These are phyloP conservation scores for Lophius piscatorius DNA, from an alignment of 2,113 vertebrate genomes.

Conservation along the genomic window DNA sequence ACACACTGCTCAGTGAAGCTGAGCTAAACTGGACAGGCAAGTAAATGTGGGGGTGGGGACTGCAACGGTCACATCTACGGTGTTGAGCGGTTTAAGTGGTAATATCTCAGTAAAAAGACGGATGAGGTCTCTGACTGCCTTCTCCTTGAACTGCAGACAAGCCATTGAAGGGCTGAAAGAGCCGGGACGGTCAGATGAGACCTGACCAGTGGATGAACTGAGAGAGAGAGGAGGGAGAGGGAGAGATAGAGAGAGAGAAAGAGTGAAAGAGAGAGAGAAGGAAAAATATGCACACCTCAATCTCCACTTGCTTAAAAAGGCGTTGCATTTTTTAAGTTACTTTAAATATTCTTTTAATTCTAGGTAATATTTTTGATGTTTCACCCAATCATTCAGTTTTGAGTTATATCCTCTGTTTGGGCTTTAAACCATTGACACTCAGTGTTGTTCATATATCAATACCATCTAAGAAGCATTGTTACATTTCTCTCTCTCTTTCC, in stretches of 20 bases:
- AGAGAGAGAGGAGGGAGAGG: constrained; percentile 37
- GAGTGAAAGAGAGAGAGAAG: constrained; percentile 1
- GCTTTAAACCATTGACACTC: too few relatives aligned
- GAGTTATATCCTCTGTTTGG: too few relatives aligned
- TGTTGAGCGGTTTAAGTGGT: constrained; percentile 36
- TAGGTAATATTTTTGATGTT: background rate
- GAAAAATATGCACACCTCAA: constrained; percentile 43
- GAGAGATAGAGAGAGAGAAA: constrained; percentile 11
- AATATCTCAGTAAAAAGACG: constrained; percentile 47
- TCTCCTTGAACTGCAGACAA: constrained; percentile 84
- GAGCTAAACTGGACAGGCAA: constrained; percentile 57
- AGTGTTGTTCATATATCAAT: too few relatives aligned
- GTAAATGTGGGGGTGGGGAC: constrained; percentile 43
- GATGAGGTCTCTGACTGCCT: constrained; percentile 83
- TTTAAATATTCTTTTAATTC: background rate
- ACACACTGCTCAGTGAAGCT: constrained; percentile 40
- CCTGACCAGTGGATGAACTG: constrained; percentile 69
- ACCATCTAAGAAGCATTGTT: too few relatives aligned
- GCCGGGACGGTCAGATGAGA: constrained; percentile 56
- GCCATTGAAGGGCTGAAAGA: constrained; percentile 85
- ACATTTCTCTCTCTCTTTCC: too few relatives aligned
- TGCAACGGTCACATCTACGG: constrained; percentile 31
- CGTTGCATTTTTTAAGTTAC: background rate
- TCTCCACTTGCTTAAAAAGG: constrained; percentile 68
- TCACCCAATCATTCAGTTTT: background rate